Evolutionary conservation across 2,888 invertebrate species (phyloP).

Genomic region (Exephanes ischioxanthus): DNA sequence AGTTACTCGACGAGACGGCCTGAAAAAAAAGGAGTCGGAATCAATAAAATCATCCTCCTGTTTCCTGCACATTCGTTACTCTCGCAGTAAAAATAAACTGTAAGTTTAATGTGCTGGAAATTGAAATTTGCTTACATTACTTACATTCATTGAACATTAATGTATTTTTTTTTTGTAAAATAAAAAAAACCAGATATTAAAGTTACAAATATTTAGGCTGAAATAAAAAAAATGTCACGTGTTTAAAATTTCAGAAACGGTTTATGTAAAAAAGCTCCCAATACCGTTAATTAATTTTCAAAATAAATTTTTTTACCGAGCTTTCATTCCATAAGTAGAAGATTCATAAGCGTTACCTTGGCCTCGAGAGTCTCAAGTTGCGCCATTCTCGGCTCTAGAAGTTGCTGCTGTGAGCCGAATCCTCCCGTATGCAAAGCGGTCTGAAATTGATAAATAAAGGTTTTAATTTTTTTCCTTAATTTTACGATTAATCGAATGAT

Average conservation of each 20-base stretch:
- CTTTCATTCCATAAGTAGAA: slow-evolving; percentile 7
- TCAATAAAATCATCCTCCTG: background rate
- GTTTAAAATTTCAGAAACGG: no score
- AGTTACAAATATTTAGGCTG: no score
- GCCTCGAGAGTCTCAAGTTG: slow-evolving; percentile 92
- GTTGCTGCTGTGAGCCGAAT: slow-evolving; percentile 76
- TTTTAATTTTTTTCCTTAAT: background rate
- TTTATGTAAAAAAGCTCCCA: no score
- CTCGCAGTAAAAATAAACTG: no score
- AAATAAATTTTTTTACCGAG: no score
- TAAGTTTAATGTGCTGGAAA: no score
- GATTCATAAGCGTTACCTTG: slow-evolving; percentile 86
- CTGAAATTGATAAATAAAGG: slow-evolving; percentile 72
- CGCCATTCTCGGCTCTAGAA: slow-evolving; percentile 88
- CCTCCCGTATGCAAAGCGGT: slow-evolving; percentile 80
- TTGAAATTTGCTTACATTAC: no score
- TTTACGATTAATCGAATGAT: slow-evolving; percentile 24
- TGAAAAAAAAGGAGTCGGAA: slow-evolving; percentile 18
- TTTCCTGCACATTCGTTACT: background rate
- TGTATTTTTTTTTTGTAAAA: no score
- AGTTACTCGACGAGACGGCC: background rate
- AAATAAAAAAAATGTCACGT: no score
- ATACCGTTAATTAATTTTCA: no score
- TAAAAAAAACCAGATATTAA: no score
- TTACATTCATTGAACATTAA: no score